Evolutionary conservation across 2,113 vertebrate genomes (phyloP), one percentile per base, ranked within the genome.

Genomic region (Solenodon paradoxus): DNA sequence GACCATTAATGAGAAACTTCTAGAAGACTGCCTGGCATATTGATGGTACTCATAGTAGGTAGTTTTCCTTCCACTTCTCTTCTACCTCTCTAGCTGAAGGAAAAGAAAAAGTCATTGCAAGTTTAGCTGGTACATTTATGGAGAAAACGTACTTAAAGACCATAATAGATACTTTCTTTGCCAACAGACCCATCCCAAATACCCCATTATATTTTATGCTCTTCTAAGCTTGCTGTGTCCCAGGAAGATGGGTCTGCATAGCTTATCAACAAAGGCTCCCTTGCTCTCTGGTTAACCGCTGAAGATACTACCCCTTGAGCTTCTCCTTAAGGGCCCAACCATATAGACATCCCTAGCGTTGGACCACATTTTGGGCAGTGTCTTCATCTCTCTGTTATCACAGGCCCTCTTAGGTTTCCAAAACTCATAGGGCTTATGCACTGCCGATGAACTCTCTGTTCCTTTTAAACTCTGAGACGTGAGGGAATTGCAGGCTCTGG

Each of bases 361-460:
- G 40, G 35, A 38, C 2, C 28, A 69, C 12, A 1, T 59, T 69
- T 69, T 15, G 80, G 64, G 59, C 40, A 59, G 32, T 38, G 77
- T 22, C 40, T 80, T 32, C 17, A 38, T 47, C 40, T 10, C 2
- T 59, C 64, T 4, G 10, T 17, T 24, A 40, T 32, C 20, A 4
- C 12, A 30, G 40, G 71, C 28, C 40, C 30, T 57, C 15, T n/a
- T 22, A 40, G 64, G 49, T 4, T 40, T 22, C 24, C 66, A 32
- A 7, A 6, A 1, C 35, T 19, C 47, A 26, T 0, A 12, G 64
- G 26, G 49, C 88, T 53, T 9, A 2, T 0, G 63, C 3, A 15
- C 11, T 0, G 22, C 51, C 9, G 7, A 80, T 9, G 24, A 45
- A 28, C 26, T 5, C 20, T 47, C 68, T 4, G 24, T 26, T 20